These are phyloP conservation scores for Hylaeus volcanicus DNA, from an alignment of 1,140 invertebrate species.

Conservation along the genomic window DNA sequence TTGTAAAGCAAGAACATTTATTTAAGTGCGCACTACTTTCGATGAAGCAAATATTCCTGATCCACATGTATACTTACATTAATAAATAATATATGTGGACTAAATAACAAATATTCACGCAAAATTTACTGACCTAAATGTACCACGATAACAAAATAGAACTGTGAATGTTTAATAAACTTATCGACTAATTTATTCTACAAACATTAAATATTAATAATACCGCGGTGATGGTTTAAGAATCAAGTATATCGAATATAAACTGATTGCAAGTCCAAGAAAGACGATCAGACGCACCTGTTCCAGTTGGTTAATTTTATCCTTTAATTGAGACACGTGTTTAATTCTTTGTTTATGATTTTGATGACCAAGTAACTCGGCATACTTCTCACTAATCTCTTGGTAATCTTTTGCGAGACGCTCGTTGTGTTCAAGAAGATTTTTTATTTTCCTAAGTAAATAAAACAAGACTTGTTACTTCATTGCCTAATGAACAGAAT, in stretches of 20 bases:
- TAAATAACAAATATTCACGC: too few species aligned
- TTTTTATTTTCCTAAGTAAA: constrained; percentile 65
- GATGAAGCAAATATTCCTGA: background rate
- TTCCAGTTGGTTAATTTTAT: constrained; percentile 81
- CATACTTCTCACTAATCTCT: constrained; percentile 83
- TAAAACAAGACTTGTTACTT: constrained; percentile 26
- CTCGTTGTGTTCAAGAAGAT: constrained; percentile 60
- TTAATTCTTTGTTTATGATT: constrained; percentile 87
- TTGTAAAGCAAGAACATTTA: background rate
- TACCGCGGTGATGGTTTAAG: constrained; percentile 36
- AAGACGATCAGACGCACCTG: constrained; percentile 78
- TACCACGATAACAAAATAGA: constrained; percentile 23
- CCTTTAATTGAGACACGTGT: constrained; percentile 84
- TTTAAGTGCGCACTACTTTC: background rate
- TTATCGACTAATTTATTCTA: too few species aligned
- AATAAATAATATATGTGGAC: too few species aligned
- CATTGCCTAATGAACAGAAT: background rate
- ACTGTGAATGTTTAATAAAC: too few species aligned
- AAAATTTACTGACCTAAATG: constrained; percentile 33
- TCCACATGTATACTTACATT: constrained; percentile 16
- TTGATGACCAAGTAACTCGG: constrained; percentile 84
- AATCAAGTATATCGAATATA: constrained; percentile 67
- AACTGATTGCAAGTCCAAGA: constrained; percentile 62
- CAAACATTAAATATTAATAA: constrained; percentile 10
- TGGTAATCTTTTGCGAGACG: constrained; percentile 77